Conservation (phyloP, 2,797 vertebrate genomes). For the Semotilus atromaculatus region DNA sequence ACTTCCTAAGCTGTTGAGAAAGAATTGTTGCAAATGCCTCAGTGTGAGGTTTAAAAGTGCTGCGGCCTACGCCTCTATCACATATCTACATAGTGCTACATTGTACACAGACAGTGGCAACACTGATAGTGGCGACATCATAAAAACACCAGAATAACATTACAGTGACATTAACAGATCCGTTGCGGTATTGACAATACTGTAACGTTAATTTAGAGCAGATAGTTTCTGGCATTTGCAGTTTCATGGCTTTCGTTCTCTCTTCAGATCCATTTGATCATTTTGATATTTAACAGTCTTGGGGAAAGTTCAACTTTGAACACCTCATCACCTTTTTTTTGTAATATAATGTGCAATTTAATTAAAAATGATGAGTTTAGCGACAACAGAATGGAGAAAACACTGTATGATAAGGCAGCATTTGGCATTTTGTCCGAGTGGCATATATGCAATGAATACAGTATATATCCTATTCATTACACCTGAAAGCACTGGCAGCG, state of each 20-base stretch:
- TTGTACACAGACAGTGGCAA: conserved; percentile 56
- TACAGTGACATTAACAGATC: conserved; percentile 69
- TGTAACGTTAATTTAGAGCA: conserved; percentile 65
- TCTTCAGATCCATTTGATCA: conserved; percentile 37
- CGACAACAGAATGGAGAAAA: conserved; percentile 60
- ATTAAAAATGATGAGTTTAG: conserved; percentile 57
- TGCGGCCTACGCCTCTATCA: conserved; percentile 53
- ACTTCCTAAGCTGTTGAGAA: conserved; percentile 49
- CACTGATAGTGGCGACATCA: conserved; percentile 58
- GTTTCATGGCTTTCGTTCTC: conserved; percentile 33
- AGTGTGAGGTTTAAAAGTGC: conserved; percentile 53
- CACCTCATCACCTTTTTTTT: conserved; percentile 54
- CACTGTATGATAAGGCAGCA: conserved; percentile 79
- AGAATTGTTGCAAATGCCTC: conserved; percentile 51
- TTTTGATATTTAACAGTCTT: conserved; percentile 55
- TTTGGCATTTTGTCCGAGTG: conserved; percentile 77
- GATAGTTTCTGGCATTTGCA: conserved; percentile 39
- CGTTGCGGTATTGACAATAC: conserved; percentile 72
- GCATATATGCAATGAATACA: conserved; percentile 72
- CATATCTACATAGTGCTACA: conserved; percentile 59
- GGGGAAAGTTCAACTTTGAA: conserved; percentile 43
- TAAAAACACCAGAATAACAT: conserved; percentile 66
- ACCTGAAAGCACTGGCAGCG: conserved; percentile 73
- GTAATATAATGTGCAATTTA: conserved; percentile 66
- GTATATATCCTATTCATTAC: conserved; percentile 70